Base-by-base conservation (phyloP, 2,888 invertebrate genomes). In the Agrochola macilenta region DNA sequence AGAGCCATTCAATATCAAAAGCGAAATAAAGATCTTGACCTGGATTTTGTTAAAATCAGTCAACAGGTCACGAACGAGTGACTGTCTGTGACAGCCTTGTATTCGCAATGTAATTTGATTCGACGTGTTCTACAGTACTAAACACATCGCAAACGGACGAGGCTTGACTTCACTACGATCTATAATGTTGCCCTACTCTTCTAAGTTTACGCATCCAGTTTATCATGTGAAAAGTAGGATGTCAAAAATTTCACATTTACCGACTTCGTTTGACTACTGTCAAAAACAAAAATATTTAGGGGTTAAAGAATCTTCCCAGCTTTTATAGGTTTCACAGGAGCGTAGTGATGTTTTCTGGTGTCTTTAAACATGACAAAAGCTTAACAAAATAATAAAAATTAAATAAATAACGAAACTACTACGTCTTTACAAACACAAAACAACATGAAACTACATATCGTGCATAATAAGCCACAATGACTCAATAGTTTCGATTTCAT, bases 1-100 rank as follows among this genome's bases (percentile, higher is more conserved):
- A 90, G 88, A 91, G 87, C 89, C 89, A 92, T 93, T 93, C 91
- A 92, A 92, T 93, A 94, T 93, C 89, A 93, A 93, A 93, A 93
- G 91, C 91, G 90, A 94, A 94, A 93, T 94, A 94, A 95, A 95
- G 96, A 95, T 95, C 96, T 96, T 96, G 96, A 96, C 96, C 96
- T 93, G 93, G 92, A 93, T 95, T 93, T 91, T 90, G 91, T 93
- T 93, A 93, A 95, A 96, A 95, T 95, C 95, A 96, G 95, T 95
- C 95, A 95, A 93, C 95, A 91, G 96, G 96, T 96, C 96, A 96
- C 94, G 96, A 96, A 95, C 96, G 94, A 95, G 95, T 95, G 95
- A 95, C 95, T 95, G 93, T 91, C 92, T 91, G 94, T 93, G 93
- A 94, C 93, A 95, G 92, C 95, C 95, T 96, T 95, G 95, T 92